Base-by-base conservation (phyloP, 1,140 invertebrate species). In the Laodelphax striatellus region DNA sequence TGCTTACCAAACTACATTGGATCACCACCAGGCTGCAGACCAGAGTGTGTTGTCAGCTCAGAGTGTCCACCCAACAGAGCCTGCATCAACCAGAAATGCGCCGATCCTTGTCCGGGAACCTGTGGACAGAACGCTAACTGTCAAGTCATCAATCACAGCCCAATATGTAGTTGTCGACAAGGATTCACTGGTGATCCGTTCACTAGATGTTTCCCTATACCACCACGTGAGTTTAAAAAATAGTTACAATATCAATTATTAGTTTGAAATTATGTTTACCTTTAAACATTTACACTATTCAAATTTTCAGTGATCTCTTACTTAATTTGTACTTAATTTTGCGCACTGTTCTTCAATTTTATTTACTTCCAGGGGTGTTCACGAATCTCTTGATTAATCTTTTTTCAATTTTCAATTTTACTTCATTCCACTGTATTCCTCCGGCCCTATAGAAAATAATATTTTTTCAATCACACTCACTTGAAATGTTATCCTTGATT, bases 71-170 rank as follows among this genome's bases (percentile, higher is more conserved):
- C 69, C 17, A 70, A 75, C 59, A 67, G 78, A 22, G 79, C 80
- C 4, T 83, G 81, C 66, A 69, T 80, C 44, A 79, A 79, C 62
- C 77, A 77, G 57, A 77, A 76, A 63, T 82, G 81, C 62, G 65
- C 73, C 5, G 76, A 82, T 66, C 80, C 80, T 11, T 82, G 80
- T 62, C 70, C 73, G 0, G 78, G 79, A 52, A 76, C 78, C 5
- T 84, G 82, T 68, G 81, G 81, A n/a, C 67, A 73, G 58, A 72
- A 73, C 31, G 78, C 80, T 11, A 55, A 73, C 41, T 80, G 78
- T 64, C 64, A 66, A 55, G 69, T 74, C 11, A 66, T 67, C 53
- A 72, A 76, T 58, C 76, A 79, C 63, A 69, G 70, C 60, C 72
- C 74, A n/a, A 65, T 75, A 16, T 79, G 77, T 63, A 69, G 68